A percentile compares a stretch with the other conserved stretches of the same genome.
Conservation (phyloP, 2,888 invertebrate species). For the Stegana nigrithorax region DNA sequence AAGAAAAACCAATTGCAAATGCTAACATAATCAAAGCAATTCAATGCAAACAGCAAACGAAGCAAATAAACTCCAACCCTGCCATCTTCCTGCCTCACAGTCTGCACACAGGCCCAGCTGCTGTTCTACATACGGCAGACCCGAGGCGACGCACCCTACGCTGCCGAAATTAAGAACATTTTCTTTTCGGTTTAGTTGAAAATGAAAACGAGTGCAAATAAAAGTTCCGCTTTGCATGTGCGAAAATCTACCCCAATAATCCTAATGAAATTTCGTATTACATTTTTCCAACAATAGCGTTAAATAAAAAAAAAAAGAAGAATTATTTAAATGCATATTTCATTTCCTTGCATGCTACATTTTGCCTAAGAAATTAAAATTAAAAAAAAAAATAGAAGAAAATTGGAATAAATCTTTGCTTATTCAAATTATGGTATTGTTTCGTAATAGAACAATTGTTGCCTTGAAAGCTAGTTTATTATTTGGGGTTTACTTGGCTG, state of each 20-base stretch:
- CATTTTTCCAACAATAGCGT: neutral
- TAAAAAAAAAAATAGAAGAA: no score
- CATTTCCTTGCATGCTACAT: no score
- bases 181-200: neutral
- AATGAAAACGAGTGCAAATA: constrained; percentile 40
- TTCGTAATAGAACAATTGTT: no score
- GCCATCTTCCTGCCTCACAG: neutral
- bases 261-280: constrained; percentile 34
- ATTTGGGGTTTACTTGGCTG: no score
- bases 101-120: constrained; percentile 43
- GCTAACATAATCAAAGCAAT: constrained; percentile 38
- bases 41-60: constrained; percentile 22
- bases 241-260: constrained; percentile 56
- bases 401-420: neutral
- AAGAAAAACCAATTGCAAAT: no score
- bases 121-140: constrained; percentile 21
- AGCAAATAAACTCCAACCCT: constrained; percentile 34
- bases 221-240: constrained; percentile 38
- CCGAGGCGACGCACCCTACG: constrained; percentile 33
- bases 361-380: no score
- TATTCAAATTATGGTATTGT: neutral
- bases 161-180: constrained; percentile 26
- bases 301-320: no score
- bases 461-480: no score
- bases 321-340: no score